A percentile compares a stretch with the other conserved stretches of the same genome.
These are phyloP conservation scores for Styela clava DNA, from an alignment of 23 tunicate species.

Conservation along the genomic window DNA sequence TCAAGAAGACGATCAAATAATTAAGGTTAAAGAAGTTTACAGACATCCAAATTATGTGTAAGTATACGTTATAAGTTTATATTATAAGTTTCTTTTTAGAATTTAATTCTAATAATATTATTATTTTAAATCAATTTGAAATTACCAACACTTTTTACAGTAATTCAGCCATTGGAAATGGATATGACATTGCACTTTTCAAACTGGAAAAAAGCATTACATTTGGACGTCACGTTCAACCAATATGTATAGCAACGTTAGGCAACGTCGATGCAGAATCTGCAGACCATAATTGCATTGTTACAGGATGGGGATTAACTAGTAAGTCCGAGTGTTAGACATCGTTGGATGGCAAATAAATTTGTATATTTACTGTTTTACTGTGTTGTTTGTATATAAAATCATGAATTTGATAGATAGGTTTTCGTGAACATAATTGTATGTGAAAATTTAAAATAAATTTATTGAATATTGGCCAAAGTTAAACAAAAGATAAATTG, in stretches of 20 bases:
- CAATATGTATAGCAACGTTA: background rate
- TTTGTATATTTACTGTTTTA: background rate
- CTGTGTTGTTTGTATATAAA: too few relatives aligned
- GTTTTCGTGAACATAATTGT: too few relatives aligned
- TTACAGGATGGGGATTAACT: conserved; percentile 14
- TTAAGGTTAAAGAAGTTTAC: background rate
- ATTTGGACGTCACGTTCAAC: background rate
- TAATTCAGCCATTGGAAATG: background rate
- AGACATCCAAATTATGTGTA: background rate
- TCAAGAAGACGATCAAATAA: background rate
- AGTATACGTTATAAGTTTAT: too few relatives aligned
- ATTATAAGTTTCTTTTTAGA: too few relatives aligned
- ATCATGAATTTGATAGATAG: too few relatives aligned
- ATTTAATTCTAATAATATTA: too few relatives aligned
- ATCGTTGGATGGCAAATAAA: background rate
- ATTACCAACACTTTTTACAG: too few relatives aligned
- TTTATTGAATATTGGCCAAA: too few relatives aligned
- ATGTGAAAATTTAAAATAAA: too few relatives aligned
- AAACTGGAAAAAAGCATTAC: background rate
- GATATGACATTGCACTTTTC: conserved; percentile 13
- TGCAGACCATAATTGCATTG: background rate
- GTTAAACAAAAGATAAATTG: too few relatives aligned
- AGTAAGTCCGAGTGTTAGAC: too few relatives aligned
- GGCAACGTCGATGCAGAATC: background rate
- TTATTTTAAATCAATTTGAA: too few relatives aligned